phyloP scores from a whole-genome alignment of 1,140 invertebrate genomes.

The Zeugodacus cucurbitae region DNA sequence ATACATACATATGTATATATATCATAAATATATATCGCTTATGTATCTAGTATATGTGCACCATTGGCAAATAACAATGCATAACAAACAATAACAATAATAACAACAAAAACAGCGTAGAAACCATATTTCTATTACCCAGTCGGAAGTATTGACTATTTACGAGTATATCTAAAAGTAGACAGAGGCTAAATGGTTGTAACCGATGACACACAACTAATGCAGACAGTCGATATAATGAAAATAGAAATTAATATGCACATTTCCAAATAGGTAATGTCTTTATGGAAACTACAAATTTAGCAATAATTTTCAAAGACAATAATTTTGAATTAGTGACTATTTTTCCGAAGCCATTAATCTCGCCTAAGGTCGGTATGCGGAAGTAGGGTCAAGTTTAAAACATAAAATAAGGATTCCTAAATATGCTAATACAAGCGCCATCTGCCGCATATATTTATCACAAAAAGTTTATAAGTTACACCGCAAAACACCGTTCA shows the following conservation, averaged over 20 bases:
- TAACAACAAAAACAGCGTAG: neutral
- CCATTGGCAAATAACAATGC: constrained; percentile 10
- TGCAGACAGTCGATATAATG: neutral
- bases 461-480: too few relatives aligned
- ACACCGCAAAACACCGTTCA: too few relatives aligned
- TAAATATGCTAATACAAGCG: too few relatives aligned
- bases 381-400: too few relatives aligned
- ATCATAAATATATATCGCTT: neutral
- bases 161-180: neutral
- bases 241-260: neutral
- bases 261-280: neutral
- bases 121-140: neutral
- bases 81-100: neutral
- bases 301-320: too few relatives aligned
- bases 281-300: neutral
- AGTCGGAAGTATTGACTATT: neutral
- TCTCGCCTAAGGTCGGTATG: too few relatives aligned
- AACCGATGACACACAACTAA: neutral
- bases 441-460: too few relatives aligned
- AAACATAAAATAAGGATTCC: too few relatives aligned
- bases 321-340: too few relatives aligned
- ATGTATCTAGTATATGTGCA: neutral
- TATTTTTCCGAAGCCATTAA: too few relatives aligned
- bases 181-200: neutral
- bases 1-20: neutral